Evolutionary conservation across 2,797 vertebrate genomes (phyloP), one percentile per base, ranked within the genome.

Genomic region (Oreonectes daqikongensis): DNA sequence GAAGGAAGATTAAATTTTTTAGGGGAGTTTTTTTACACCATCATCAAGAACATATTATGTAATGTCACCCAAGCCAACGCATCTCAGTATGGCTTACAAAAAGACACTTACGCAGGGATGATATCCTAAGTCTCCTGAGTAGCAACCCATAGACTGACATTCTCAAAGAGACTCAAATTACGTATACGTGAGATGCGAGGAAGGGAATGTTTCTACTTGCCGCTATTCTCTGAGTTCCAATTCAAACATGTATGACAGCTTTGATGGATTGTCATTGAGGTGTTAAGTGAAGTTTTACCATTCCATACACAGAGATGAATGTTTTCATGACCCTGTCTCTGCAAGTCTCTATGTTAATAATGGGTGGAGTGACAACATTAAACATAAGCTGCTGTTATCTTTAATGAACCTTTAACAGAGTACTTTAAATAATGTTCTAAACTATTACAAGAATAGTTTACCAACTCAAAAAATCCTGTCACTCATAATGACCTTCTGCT

Each of bases 21-120:
- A 14, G 26, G 28, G 60, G 35, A 38, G 2, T 20, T 40, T 20
- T 40, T 3, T 67, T 26, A 7, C 20, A 2, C 42, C 55, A 53
- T 20, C 7, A 50, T 38, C 22, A 1, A 53, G 50, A 18, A 72
- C 61, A 32, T 68, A 61, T 76, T 69, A 76, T 57, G 38, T 24
- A 64, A 67, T 26, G 24, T 63, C n/a, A 52, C n/a, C 46, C 42
- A 30, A 75, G 72, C 48, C 72, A 78, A 71, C 55, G 2, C 35
- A 35, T 35, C 35, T 9, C 35, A 35, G 10, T 35, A 35, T 28
- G 38, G 40, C 65, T 57, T 22, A 35, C n/a, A 59, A 71, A 11
- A 48, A 1, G 40, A 57, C 44, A 42, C 76, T 48, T 64, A 59
- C 28, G 24, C 64, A 60, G 14, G 42, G 74, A 30, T 57, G 40